phyloP scores from a whole-genome alignment of 2,797 vertebrate genomes.

The Chrosomus eos region DNA sequence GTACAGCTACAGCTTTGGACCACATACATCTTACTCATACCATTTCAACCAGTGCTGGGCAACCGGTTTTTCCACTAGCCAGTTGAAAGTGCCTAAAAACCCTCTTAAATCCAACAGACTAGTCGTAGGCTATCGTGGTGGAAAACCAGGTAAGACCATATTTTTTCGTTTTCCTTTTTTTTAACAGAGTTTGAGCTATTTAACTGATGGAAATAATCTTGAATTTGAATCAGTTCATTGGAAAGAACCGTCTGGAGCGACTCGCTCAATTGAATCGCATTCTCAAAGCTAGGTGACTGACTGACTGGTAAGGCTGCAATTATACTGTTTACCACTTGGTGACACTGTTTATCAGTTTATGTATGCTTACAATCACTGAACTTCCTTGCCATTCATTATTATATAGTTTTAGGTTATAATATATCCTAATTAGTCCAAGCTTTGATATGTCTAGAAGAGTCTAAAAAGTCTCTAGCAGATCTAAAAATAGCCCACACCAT shows the following conservation, averaged over 20 bases:
- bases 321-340: slow-evolving; percentile 40
- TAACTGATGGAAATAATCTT: background rate
- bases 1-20: background rate
- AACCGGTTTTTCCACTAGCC: background rate
- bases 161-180: no score
- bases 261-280: background rate
- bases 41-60: background rate
- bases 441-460: background rate
- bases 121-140: background rate
- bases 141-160: background rate
- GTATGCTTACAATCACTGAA: no score
- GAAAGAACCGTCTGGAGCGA: background rate
- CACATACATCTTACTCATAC: background rate
- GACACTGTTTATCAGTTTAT: slow-evolving; percentile 51
- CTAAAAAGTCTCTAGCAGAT: background rate
- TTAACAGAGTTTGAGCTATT: background rate
- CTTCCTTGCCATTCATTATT: background rate
- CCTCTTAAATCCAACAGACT: background rate
- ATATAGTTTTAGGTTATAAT: background rate
- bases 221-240: background rate
- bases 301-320: background rate
- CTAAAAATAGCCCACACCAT: background rate
- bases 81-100: background rate
- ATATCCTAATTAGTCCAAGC: background rate
- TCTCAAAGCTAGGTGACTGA: background rate